Percentiles rank a stretch among this genome's conserved stretches.
Evolutionary conservation across 2,797 vertebrate species (phyloP).

Genomic region (Falco rusticolus): DNA sequence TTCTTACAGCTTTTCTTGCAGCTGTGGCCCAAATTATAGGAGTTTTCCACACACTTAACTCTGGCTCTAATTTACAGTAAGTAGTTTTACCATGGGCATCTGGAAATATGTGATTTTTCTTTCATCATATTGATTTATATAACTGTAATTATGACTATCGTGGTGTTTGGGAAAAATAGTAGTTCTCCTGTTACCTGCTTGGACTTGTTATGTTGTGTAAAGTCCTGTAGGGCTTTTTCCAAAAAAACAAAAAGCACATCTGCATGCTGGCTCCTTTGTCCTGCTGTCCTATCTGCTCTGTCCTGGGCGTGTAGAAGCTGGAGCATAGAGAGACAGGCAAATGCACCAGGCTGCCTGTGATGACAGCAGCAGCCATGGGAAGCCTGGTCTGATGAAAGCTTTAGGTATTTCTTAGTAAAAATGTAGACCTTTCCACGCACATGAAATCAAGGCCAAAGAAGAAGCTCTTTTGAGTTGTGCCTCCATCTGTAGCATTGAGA

Average conservation of each 20-base stretch:
- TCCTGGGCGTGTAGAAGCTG: not conserved
- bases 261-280: not conserved
- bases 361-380: not conserved
- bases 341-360: not conserved
- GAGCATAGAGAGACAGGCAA: not conserved
- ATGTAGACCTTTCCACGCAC: not conserved
- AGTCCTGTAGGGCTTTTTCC: not conserved
- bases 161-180: conserved; percentile 63
- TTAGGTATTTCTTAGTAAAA: not conserved
- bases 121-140: conserved; percentile 80
- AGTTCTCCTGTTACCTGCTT: conserved; percentile 64
- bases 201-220: conserved; percentile 48
- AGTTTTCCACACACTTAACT: conserved; percentile 62
- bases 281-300: not conserved
- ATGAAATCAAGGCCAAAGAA: not conserved
- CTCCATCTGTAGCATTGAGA: not conserved
- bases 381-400: not conserved
- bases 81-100: conserved; percentile 64
- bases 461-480: not conserved
- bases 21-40: conserved; percentile 71
- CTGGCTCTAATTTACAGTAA: conserved; percentile 72
- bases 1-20: conserved; percentile 71
- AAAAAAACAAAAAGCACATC: not conserved
- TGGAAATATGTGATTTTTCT: conserved; percentile 75
- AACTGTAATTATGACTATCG: conserved; percentile 78